These are phyloP conservation scores for Dromas ardeola DNA, from an alignment of 2,113 vertebrate species.

Conservation along the genomic window DNA sequence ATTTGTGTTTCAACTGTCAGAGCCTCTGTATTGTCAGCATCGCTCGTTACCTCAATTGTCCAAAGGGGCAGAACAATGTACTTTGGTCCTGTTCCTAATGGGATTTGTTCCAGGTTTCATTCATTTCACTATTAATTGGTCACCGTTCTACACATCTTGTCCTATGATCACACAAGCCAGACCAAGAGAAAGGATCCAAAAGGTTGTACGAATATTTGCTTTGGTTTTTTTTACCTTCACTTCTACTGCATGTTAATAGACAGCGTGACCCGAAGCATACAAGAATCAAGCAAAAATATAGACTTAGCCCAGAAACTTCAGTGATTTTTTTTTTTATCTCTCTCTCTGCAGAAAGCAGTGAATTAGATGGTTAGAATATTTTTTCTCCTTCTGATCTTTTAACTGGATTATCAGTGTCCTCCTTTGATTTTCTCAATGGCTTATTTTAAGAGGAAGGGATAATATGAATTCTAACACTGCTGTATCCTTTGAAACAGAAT, in stretches of 20 bases:
- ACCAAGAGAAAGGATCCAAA: not conserved
- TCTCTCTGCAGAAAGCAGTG: not conserved
- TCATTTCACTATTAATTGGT: not conserved
- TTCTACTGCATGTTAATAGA: not conserved
- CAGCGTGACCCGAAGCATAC: not conserved
- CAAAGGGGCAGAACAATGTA: not conserved
- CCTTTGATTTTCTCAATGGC: slow-evolving; percentile 41
- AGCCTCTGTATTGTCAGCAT: not conserved
- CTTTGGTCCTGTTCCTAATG: not conserved
- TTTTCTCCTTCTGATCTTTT: slow-evolving; percentile 43
- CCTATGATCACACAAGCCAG: not conserved
- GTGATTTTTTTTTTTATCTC: not conserved
- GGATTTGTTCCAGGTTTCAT: not conserved
- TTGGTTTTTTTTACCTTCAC: not conserved
- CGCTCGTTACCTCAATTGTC: not conserved
- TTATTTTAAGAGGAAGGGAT: slow-evolving; percentile 18
- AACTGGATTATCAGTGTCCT: slow-evolving; percentile 35
- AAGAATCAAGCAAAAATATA: not conserved
- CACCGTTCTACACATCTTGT: not conserved
- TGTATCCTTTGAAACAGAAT: slow-evolving; percentile 15
- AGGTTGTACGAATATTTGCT: not conserved
- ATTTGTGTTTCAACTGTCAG: not conserved
- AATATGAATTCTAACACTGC: not conserved
- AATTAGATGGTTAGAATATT: not conserved
- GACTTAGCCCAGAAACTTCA: not conserved